Evolutionary conservation across 2,113 vertebrate genomes (phyloP), one percentile per base, ranked within the genome.

Genomic region (Rhombomys opimus): DNA sequence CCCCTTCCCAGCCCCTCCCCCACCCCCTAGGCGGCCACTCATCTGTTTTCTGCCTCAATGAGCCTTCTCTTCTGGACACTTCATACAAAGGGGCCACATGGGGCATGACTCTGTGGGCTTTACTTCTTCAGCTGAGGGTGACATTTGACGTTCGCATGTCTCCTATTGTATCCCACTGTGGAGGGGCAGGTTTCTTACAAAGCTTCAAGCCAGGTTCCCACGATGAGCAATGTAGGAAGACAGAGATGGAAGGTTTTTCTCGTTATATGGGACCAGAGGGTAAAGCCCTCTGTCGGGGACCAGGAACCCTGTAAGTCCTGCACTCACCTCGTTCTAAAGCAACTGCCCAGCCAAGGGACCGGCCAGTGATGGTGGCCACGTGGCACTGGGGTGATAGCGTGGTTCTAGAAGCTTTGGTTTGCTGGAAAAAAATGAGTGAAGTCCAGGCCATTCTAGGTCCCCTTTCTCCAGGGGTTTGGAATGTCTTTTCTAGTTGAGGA

Each of bases 21-120:
- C 0, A 0, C 0, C 1, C 27, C 61, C 32, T 1, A 2, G 32
- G 0, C 54, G n/a, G 1, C n/a, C 3, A 3, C 57, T 18, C 0
- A 0, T 7, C 68, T 2, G 0, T 25, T 41, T n/a, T n/a, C 61
- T 14, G 25, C 17, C 13, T 80, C 27, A 2, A 0, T 1, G 52
- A 1, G 6, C 1, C 11, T 1, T 63, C 14, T 3, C 6, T 65
- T 57, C 68, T 32, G n/a, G 35, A 0, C 30, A 0, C 11, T 7
- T 35, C 27, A 0, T 1, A 4, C 2, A 20, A 41, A 52, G 20
- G n/a, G 32, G 13, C 4, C 11, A 0, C 1, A 1, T 12, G 1
- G 0, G 0, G 0, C 0, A 0, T 23, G 70, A 46, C 4, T 12
- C 14, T 61, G 10, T 0, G 12, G 14, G 5, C 25, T 38, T 52